phyloP scores from a whole-genome alignment of 2,888 invertebrate species.

The Acanthococcus lagerstroemiae region DNA sequence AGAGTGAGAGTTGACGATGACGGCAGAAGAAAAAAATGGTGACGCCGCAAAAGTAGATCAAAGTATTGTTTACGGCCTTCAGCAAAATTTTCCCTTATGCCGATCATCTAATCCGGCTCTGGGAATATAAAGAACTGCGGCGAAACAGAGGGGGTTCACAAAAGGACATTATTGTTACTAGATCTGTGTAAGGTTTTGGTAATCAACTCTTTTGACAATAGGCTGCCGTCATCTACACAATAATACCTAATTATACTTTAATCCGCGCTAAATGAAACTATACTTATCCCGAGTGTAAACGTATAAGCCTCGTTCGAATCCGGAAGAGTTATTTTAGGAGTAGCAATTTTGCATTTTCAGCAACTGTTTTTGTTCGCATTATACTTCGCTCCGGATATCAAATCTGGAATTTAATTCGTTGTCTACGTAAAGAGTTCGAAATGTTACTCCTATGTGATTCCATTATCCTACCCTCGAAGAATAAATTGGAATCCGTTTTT shows the following conservation, averaged over 20 bases:
- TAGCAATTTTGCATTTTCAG: no score
- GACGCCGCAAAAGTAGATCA: slow-evolving; percentile 12
- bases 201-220: slow-evolving; percentile 5
- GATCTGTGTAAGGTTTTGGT: slow-evolving; percentile 9
- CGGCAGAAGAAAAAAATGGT: background rate
- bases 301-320: no score
- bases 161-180: slow-evolving; percentile 4
- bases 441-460: no score
- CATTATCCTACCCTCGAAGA: no score
- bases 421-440: no score
- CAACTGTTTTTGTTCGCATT: no score
- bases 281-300: background rate
- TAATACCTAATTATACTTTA: slow-evolving; percentile 12
- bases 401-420: no score
- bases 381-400: no score
- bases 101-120: slow-evolving; percentile 1
- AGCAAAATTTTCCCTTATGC: slow-evolving; percentile 1
- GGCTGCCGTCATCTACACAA: slow-evolving; percentile 1
- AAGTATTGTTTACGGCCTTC: slow-evolving; percentile 6
- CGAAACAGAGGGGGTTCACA: background rate
- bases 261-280: slow-evolving; percentile 4
- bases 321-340: no score
- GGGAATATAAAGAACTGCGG: background rate
- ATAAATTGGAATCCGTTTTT: no score
- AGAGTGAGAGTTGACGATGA: no score